phyloP scores from a whole-genome alignment of 2,113 vertebrate genomes.

The Calonectris borealis region DNA sequence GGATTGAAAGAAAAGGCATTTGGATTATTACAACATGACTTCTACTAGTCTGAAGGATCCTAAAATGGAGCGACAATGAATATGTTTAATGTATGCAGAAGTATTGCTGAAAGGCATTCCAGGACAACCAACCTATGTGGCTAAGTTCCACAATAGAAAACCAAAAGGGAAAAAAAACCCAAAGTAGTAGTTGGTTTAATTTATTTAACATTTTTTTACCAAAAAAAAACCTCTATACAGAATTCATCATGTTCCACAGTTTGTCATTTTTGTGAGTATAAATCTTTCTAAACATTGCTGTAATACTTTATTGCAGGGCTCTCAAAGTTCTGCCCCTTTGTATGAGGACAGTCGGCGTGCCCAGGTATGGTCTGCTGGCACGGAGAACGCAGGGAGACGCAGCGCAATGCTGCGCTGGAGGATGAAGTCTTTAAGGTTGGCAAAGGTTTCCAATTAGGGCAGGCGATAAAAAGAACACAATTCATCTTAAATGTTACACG shows the following conservation, averaged over 20 bases:
- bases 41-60: background rate
- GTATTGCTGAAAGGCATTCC: background rate
- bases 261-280: background rate
- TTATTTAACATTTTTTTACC: conserved; percentile 24
- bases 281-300: background rate
- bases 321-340: background rate
- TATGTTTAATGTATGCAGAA: background rate
- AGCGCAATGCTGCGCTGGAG: background rate
- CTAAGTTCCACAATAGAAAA: background rate
- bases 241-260: background rate
- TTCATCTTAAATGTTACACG: background rate
- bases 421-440: background rate
- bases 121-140: background rate
- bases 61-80: background rate
- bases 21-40: background rate
- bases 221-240: background rate
- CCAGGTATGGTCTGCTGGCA: background rate
- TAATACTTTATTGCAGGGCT: background rate
- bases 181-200: background rate
- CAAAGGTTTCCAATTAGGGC: background rate
- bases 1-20: background rate
- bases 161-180: background rate
- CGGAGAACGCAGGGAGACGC: background rate
- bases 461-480: background rate
- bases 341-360: background rate